Evolutionary conservation across 2,888 invertebrate genomes (phyloP).

Genomic region (Busseola fusca): DNA sequence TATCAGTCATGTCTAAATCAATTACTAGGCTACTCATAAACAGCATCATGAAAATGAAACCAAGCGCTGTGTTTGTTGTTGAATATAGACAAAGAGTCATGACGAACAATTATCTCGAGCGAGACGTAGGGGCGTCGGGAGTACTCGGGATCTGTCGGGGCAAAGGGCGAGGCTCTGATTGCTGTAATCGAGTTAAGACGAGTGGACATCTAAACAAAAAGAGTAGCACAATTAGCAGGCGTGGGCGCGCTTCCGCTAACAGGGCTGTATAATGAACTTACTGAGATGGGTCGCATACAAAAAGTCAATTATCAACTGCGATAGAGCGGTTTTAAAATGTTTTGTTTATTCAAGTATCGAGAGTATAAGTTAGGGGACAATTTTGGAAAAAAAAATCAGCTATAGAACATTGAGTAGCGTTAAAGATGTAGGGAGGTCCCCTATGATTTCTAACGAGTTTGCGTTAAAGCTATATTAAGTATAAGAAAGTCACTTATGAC

Average conservation of each 20-base stretch:
- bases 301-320: constrained; percentile 61
- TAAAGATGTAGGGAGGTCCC: background rate
- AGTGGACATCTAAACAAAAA: constrained; percentile 85
- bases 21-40: background rate
- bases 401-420: background rate
- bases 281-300: constrained; percentile 59
- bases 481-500: constrained; percentile 41
- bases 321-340: constrained; percentile 46
- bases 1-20: background rate
- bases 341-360: constrained; percentile 20
- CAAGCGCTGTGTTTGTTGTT: constrained; percentile 42
- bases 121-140: constrained; percentile 76
- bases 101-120: constrained; percentile 63
- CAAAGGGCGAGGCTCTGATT: constrained; percentile 86
- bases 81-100: constrained; percentile 57
- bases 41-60: constrained; percentile 8
- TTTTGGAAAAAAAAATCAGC: background rate
- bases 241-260: constrained; percentile 82
- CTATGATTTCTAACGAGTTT: constrained; percentile 33
- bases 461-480: constrained; percentile 14
- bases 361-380: constrained; percentile 1
- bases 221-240: constrained; percentile 83
- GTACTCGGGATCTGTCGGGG: constrained; percentile 57
- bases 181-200: constrained; percentile 86
- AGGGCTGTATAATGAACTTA: constrained; percentile 73